Conservation (phyloP, 2,797 vertebrate species). For the Luscinia luscinia region DNA sequence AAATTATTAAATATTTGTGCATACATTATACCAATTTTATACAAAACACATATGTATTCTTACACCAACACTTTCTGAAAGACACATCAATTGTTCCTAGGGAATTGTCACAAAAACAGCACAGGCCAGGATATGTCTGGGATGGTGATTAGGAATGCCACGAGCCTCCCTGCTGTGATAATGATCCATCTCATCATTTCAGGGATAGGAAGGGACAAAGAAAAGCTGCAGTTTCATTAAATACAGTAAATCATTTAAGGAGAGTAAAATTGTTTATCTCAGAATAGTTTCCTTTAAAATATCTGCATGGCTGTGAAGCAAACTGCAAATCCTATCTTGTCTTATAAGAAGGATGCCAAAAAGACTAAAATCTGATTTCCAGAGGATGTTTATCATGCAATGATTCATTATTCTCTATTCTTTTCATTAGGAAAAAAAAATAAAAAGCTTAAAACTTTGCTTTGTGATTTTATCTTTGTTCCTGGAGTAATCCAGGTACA, state of each 20-base stretch:
- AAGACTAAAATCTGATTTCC: not conserved
- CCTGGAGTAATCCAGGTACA: not conserved
- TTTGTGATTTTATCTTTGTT: not conserved
- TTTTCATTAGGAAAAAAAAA: not conserved
- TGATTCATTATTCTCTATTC: not conserved
- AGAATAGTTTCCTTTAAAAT: not conserved
- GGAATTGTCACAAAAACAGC: not conserved
- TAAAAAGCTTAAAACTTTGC: not conserved
- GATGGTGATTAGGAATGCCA: not conserved
- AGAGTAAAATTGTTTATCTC: not conserved
- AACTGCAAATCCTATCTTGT: not conserved
- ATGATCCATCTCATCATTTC: not conserved
- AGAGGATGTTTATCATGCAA: not conserved
- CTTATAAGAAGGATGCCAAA: not conserved
- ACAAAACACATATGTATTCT: not conserved
- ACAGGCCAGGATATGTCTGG: not conserved
- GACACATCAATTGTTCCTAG: not conserved
- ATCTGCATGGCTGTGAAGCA: not conserved
- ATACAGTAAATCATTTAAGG: not conserved
- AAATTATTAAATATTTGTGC: not conserved
- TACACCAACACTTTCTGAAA: not conserved
- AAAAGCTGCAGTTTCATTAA: not conserved
- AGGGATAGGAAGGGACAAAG: not conserved
- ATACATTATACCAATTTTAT: not conserved
- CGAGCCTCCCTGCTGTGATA: not conserved